Evolutionary conservation across 2,113 vertebrate genomes (phyloP), one percentile per base, ranked within the genome.

Genomic region (Grus americana): DNA sequence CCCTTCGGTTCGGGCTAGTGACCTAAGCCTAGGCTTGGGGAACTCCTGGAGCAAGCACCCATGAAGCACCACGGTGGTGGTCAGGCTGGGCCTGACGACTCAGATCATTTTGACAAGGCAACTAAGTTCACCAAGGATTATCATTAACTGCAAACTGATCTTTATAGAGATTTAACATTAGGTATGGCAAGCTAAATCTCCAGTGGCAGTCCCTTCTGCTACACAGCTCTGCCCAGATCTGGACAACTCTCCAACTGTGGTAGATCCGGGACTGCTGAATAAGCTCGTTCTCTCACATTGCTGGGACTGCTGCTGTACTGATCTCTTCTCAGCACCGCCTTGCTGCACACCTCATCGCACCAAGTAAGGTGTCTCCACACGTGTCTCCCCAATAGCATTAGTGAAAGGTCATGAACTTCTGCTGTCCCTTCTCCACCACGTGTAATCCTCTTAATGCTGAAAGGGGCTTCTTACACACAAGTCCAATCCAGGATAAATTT

Each of bases 401-500:
- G 58, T 79, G 78, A 95, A 80, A 92, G 95, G 93, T 92, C 91
- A 84, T 0, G 1, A 94, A 91, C 65, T 68, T 57, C 65, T 82
- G 71, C 67, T 38, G 23, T 70, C 63, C 67, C 79, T 47, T 79
- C 67, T 75, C 79, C 32, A 81, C 72, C 47, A 83, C 11, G 0
- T 86, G 76, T 95, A 95, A 96, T 93, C 94, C 95, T 94, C 95
- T 96, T 96, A 95, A 61, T 6, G n/a, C 62, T 70, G 38, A 95
- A 93, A 92, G 71, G 63, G 83, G 47, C 81, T 94, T 73, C 91
- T 95, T 90, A 88, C 79, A 83, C 57, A 36, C 20, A 73, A 79
- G 40, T 40, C 66, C 90, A 82, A 94, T 88, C 85, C 8, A 5
- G 59, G 91, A 94, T 92, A 96, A 94, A 92, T 91, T 91, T 93